Base-by-base conservation (phyloP, 2,113 vertebrate genomes). In the Sisor rabdophorus region DNA sequence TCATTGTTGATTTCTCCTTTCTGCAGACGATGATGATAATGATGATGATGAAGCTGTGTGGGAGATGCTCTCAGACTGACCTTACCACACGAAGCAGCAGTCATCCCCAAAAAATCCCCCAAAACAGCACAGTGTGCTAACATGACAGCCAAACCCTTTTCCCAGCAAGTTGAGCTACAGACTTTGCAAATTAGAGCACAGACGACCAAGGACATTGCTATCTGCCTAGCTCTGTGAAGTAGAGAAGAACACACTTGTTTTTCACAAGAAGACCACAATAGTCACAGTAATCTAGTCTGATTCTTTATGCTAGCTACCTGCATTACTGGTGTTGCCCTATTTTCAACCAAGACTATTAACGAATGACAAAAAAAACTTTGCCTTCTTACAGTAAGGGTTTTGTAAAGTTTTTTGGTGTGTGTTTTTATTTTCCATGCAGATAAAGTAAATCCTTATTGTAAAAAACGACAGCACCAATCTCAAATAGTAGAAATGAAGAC, bases 81-180 rank as follows among this genome's bases (percentile, higher is more conserved):
- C 89, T 82, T 79, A 80, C 70, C 84, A 85, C 86, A 88, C 88
- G 87, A 82, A 87, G 88, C 89, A 88, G 84, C 56, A 76, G 72
- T 79, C 86, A 87, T 89, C 85, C 85, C 87, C 88, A 88, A 88
- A 84, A 68, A 85, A 87, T 89, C 85, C 85, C 87, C 88, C 88
- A 88, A 84, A 68, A 85, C 79, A 80, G 56, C 83, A 73, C 81
- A 59, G 75, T 76, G 50, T 76, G 50, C 78, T 65, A 75, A 76
- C 61, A 77, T 85, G 88, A 90, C 87, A 87, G 89, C 85, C 86
- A 82, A 87, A 89, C 89, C 87, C 79, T 84, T 90, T 87, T 88
- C 83, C 71, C 83, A 86, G 76, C 78, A 86, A 78, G 69, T 81
- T 81, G 84, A 87, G 87, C 87, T 87, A 55, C 78, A 85, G 84